These are phyloP conservation scores for Chrysomela aeneicollis DNA, from an alignment of 2,888 invertebrate genomes.

Conservation along the genomic window DNA sequence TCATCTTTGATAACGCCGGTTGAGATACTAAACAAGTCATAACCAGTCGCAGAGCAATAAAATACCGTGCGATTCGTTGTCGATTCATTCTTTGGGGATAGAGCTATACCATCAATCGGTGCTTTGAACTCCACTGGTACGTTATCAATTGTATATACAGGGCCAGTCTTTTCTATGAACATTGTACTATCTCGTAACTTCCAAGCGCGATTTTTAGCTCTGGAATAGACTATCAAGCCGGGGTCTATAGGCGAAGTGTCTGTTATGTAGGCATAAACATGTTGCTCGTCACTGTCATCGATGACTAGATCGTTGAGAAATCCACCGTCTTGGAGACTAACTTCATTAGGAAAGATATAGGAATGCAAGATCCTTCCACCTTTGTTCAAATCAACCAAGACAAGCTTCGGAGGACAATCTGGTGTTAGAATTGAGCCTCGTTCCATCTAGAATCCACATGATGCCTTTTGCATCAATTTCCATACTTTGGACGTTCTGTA, in stretches of 20 bases:
- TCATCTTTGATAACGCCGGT: slow-evolving; percentile 56
- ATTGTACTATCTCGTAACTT: slow-evolving; percentile 74
- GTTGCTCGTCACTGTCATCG: slow-evolving; percentile 69
- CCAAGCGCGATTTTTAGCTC: slow-evolving; percentile 71
- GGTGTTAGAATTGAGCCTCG: slow-evolving; percentile 68
- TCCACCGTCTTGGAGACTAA: slow-evolving; percentile 66
- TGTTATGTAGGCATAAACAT: slow-evolving; percentile 73
- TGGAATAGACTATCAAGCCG: slow-evolving; percentile 75
- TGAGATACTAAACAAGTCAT: slow-evolving; percentile 67
- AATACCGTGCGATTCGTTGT: slow-evolving; percentile 44
- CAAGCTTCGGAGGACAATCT: slow-evolving; percentile 72
- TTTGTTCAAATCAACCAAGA: slow-evolving; percentile 71
- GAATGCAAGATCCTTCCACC: slow-evolving; percentile 66
- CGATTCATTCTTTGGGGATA: slow-evolving; percentile 64
- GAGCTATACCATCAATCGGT: slow-evolving; percentile 75
- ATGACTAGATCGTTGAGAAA: slow-evolving; percentile 76
- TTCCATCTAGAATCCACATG: slow-evolving; percentile 76
- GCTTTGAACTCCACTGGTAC: slow-evolving; percentile 64
- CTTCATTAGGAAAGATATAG: slow-evolving; percentile 68
- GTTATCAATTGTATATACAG: slow-evolving; percentile 65
- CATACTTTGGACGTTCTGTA: slow-evolving; percentile 78
- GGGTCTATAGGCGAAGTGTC: slow-evolving; percentile 73
- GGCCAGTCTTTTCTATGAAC: slow-evolving; percentile 68
- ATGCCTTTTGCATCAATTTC: slow-evolving; percentile 76
- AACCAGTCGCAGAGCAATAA: slow-evolving; percentile 51